Evolutionary conservation across 2,797 vertebrate species (phyloP).

Genomic region (Diglossa cyanea): DNA sequence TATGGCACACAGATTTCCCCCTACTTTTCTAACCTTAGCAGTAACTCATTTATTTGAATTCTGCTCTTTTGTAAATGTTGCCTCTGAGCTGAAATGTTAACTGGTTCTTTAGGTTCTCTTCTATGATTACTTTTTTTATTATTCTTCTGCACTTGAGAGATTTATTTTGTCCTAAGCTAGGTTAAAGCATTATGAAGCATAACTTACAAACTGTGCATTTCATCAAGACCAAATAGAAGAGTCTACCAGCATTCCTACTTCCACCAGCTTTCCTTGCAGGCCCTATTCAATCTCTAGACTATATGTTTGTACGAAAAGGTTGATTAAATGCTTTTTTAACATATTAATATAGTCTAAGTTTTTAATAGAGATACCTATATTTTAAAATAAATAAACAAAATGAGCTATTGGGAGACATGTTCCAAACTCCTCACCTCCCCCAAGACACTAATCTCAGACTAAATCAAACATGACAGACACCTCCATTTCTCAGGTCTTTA

Average conservation of each 20-base stretch:
- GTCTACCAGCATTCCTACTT: background rate
- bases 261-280: background rate
- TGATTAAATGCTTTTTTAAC: background rate
- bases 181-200: background rate
- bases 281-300: background rate
- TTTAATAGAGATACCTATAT: background rate
- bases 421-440: background rate
- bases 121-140: background rate
- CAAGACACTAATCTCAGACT: background rate
- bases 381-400: background rate
- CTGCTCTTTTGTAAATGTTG: background rate
- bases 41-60: background rate
- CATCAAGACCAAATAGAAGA: background rate
- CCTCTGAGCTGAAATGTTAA: background rate
- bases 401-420: background rate
- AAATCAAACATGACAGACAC: background rate
- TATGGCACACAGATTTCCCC: background rate
- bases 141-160: background rate
- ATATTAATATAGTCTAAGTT: background rate
- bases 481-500: background rate
- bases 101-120: background rate
- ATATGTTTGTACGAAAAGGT: accelerated
- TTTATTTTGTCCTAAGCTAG: background rate
- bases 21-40: background rate
- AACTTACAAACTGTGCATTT: background rate